These are phyloP conservation scores for Dolichallabes microphthalmus DNA, from an alignment of 2,113 vertebrate species.

Conservation along the genomic window DNA sequence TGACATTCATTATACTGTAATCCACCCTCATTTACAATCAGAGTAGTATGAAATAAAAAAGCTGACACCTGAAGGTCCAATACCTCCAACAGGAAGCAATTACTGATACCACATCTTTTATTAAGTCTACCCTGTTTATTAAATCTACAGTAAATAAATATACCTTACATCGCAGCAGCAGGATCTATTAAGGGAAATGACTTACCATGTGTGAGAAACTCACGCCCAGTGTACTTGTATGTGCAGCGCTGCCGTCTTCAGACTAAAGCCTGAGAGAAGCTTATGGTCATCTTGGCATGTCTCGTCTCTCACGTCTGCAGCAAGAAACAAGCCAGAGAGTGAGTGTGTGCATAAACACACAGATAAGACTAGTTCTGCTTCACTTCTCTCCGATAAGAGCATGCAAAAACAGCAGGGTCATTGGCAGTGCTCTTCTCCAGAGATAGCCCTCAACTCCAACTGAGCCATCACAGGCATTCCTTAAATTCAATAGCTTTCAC, in stretches of 20 bases:
- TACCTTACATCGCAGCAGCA: background rate
- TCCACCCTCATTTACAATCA: constrained; percentile 11
- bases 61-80: background rate
- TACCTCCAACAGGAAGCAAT: background rate
- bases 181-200: background rate
- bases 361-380: constrained; percentile 70
- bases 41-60: background rate
- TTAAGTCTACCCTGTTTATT: background rate
- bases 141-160: constrained; percentile 9
- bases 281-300: constrained; percentile 61
- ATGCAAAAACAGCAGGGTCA: constrained; percentile 65
- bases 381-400: constrained; percentile 67
- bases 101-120: background rate
- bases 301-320: constrained; percentile 49
- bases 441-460: constrained; percentile 27
- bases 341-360: constrained; percentile 67
- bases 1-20: background rate
- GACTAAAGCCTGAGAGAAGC: constrained; percentile 41
- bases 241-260: constrained; percentile 43
- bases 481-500: background rate
- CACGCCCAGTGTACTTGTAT: constrained; percentile 32
- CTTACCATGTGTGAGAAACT: constrained; percentile 61
- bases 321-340: constrained; percentile 33
- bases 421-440: constrained; percentile 55
- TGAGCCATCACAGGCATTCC: constrained; percentile 30